Conservation (phyloP, 2,113 vertebrate genomes). For the Notothenia rossii region DNA sequence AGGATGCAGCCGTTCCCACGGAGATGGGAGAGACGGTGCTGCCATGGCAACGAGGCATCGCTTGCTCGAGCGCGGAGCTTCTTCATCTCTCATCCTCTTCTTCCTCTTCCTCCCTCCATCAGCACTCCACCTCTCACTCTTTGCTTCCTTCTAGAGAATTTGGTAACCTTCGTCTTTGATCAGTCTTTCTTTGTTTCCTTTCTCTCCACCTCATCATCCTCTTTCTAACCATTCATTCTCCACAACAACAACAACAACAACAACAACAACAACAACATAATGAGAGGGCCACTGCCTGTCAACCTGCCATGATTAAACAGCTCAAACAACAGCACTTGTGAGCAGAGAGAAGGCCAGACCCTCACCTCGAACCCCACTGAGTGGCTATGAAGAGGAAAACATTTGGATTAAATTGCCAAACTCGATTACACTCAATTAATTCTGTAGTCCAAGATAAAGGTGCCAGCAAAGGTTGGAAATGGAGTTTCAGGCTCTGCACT, state of each 20-base stretch:
- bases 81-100: conserved; percentile 35
- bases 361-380: conserved; percentile 28
- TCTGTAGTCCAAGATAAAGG: background rate
- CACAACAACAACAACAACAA: background rate
- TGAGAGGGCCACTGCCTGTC: background rate
- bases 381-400: conserved; percentile 48
- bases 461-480: conserved; percentile 20
- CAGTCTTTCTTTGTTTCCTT: background rate
- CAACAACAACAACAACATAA: background rate
- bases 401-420: conserved; percentile 38
- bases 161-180: conserved; percentile 26
- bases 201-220: background rate
- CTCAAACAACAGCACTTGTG: conserved; percentile 42
- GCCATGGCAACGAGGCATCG: conserved; percentile 84
- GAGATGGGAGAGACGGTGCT: conserved; percentile 83
- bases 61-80: conserved; percentile 70
- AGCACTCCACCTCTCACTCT: conserved; percentile 24
- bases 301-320: too few relatives aligned
- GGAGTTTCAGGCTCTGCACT: too few relatives aligned
- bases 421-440: conserved; percentile 46
- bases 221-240: too few relatives aligned
- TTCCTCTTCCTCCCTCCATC: conserved; percentile 20
- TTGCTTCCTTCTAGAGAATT: background rate
- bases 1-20: conserved; percentile 85
- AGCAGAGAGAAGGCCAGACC: conserved; percentile 38